These are phyloP conservation scores for Ashinkailepas kermadecensis DNA, from an alignment of 2,888 invertebrate genomes.

Conservation along the genomic window DNA sequence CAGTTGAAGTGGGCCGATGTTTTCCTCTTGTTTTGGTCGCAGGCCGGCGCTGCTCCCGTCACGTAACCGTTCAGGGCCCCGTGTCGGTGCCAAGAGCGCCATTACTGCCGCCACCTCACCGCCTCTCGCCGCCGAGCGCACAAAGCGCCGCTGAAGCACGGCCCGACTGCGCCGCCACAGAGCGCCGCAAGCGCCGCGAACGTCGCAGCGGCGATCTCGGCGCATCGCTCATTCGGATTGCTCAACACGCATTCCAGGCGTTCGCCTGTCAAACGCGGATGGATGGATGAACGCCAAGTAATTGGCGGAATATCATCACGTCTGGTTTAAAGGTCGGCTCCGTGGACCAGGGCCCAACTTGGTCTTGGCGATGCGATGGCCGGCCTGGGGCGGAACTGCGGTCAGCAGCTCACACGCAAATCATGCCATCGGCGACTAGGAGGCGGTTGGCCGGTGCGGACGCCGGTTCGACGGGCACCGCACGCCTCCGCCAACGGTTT, in stretches of 20 bases:
- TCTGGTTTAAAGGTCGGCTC: neutral
- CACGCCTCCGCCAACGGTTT: too few species aligned
- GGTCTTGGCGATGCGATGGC: neutral
- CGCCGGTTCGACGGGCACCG: too few species aligned
- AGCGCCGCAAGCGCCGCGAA: neutral
- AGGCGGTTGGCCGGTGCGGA: too few species aligned
- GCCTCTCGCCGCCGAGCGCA: neutral
- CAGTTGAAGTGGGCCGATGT: too few species aligned
- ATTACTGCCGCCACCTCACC: neutral
- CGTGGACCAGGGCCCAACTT: neutral
- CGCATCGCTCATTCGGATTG: neutral
- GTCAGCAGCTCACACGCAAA: too few species aligned
- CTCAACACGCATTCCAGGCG: neutral
- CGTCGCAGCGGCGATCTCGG: neutral
- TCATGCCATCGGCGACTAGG: too few species aligned
- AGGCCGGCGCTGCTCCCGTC: too few species aligned
- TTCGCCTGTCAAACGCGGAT: neutral
- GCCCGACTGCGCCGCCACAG: neutral
- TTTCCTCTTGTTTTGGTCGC: too few species aligned
- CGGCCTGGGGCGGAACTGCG: neutral
- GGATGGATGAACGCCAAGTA: neutral
- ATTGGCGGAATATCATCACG: slow-evolving; percentile 4
- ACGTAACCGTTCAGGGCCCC: too few species aligned
- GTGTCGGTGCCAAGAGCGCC: neutral
- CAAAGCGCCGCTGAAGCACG: neutral